Evolutionary conservation across 2,113 vertebrate genomes (phyloP).

Genomic region (Pluvialis apricaria): DNA sequence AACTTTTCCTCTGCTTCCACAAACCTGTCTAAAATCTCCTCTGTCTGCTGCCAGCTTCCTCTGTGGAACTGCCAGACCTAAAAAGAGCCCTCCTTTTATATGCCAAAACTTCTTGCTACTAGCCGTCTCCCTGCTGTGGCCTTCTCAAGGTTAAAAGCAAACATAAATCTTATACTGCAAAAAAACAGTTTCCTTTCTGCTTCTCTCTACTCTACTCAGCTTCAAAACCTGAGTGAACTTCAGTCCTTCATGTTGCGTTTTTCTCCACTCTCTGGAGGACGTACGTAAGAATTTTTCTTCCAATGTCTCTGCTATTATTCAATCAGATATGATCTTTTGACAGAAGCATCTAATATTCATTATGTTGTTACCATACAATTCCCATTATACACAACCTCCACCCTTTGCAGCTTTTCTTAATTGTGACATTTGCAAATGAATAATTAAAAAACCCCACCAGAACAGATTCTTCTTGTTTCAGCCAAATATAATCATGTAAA

Average conservation of each 20-base stretch:
- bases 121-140: background rate
- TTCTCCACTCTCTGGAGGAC: background rate
- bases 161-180: background rate
- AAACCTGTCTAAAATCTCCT: background rate
- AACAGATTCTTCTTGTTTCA: background rate
- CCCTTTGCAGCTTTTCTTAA: background rate
- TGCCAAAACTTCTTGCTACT: background rate
- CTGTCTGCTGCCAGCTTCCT: background rate
- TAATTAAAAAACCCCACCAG: background rate
- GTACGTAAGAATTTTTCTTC: background rate
- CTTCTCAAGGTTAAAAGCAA: background rate
- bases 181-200: background rate
- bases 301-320: background rate
- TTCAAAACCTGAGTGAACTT: background rate
- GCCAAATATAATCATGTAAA: background rate
- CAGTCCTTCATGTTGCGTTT: background rate
- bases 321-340: background rate
- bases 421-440: background rate
- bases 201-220: background rate
- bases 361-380: background rate
- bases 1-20: background rate
- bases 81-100: background rate
- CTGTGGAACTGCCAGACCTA: background rate
- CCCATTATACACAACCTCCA: background rate
- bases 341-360: slow-evolving; percentile 2